A percentile compares a stretch with the other conserved stretches of the same genome.
Evolutionary conservation across 2,113 vertebrate species (phyloP).

Genomic region (Turnix velox): DNA sequence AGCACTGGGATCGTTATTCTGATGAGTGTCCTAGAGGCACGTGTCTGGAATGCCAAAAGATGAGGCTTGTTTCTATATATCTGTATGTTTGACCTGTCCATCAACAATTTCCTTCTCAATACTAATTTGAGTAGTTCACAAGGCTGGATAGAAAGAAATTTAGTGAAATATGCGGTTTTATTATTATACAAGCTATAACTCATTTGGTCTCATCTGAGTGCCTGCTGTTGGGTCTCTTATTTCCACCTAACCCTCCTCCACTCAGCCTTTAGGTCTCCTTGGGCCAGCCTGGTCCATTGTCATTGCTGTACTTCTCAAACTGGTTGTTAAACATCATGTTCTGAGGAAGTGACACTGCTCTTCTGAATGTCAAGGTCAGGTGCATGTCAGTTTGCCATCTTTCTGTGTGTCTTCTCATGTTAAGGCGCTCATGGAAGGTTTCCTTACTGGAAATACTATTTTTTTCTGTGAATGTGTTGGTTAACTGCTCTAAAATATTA

Average conservation of each 20-base stretch:
- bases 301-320: background rate
- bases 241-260: background rate
- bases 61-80: background rate
- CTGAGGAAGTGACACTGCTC: background rate
- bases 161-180: background rate
- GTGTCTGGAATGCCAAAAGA: background rate
- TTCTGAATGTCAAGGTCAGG: background rate
- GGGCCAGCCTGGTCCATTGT: background rate
- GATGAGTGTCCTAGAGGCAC: background rate
- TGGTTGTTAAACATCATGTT: background rate
- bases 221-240: background rate
- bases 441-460: background rate
- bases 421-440: background rate
- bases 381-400: background rate
- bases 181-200: background rate
- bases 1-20: background rate
- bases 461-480: rapidly evolving
- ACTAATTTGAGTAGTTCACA: background rate
- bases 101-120: background rate
- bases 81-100: background rate
- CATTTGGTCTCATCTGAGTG: background rate
- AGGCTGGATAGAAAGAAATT: background rate
- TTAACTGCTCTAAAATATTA: background rate
- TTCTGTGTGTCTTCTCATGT: rapidly evolving
- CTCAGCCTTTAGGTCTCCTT: background rate